phyloP scores from a whole-genome alignment of 2,888 invertebrate genomes.

The Cantharis rustica region DNA sequence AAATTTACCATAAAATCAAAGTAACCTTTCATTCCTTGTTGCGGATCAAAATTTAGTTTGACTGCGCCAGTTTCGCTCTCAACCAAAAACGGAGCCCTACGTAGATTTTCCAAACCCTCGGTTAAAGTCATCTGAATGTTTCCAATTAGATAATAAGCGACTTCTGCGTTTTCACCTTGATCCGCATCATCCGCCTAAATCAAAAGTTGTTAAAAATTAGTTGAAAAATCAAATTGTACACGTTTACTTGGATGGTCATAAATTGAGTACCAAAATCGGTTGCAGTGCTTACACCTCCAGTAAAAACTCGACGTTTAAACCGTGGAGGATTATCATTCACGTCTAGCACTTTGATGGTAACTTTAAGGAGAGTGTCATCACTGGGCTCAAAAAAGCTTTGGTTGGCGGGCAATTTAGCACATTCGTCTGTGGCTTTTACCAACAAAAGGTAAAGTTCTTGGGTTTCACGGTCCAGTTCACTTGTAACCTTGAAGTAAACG shows the following conservation, averaged over 20 bases:
- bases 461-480: slow-evolving; percentile 77
- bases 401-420: slow-evolving; percentile 65
- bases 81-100: slow-evolving; percentile 80
- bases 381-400: slow-evolving; percentile 60
- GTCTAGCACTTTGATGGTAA: slow-evolving; percentile 76
- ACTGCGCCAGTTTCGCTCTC: slow-evolving; percentile 83
- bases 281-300: slow-evolving; percentile 92
- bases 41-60: slow-evolving; percentile 91
- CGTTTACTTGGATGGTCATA: slow-evolving; percentile 76
- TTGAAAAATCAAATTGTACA: neutral
- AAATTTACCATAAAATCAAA: slow-evolving; percentile 82
- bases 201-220: slow-evolving; percentile 21
- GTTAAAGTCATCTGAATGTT: slow-evolving; percentile 81
- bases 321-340: slow-evolving; percentile 90
- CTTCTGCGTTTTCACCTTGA: slow-evolving; percentile 72
- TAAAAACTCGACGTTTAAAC: slow-evolving; percentile 81
- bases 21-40: slow-evolving; percentile 95
- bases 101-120: slow-evolving; percentile 83
- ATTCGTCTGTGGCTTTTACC: slow-evolving; percentile 84
- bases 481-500: slow-evolving; percentile 55
- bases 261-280: slow-evolving; percentile 89
- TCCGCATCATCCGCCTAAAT: slow-evolving; percentile 78
- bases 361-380: slow-evolving; percentile 73
- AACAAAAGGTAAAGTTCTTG: slow-evolving; percentile 70
- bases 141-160: slow-evolving; percentile 79